These are phyloP conservation scores for Karalla daura DNA, from an alignment of 2,797 vertebrate species.

Conservation along the genomic window DNA sequence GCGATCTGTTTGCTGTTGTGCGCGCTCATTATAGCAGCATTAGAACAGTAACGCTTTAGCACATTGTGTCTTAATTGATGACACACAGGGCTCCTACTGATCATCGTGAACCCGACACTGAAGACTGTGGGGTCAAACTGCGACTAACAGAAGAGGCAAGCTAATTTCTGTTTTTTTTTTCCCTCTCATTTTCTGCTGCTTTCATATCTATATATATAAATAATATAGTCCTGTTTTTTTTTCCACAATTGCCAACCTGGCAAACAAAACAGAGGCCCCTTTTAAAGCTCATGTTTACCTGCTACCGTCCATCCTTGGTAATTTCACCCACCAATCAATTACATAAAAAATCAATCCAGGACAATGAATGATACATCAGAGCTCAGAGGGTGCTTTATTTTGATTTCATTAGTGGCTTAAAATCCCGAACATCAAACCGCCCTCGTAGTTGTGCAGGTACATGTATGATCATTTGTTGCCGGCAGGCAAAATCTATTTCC, in stretches of 20 bases:
- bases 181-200: slow-evolving; percentile 21
- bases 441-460: slow-evolving; percentile 4
- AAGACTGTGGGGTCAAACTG: slow-evolving; percentile 31
- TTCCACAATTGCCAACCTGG: slow-evolving; percentile 10
- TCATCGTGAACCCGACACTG: slow-evolving; percentile 14
- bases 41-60: slow-evolving; percentile 28
- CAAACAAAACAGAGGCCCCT: slow-evolving; percentile 26
- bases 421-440: slow-evolving; percentile 40
- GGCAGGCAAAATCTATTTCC: slow-evolving; percentile 45
- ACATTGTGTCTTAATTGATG: slow-evolving; percentile 49
- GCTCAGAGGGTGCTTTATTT: slow-evolving; percentile 37
- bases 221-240: too few species aligned
- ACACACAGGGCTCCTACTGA: slow-evolving; percentile 26
- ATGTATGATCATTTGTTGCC: slow-evolving; percentile 38
- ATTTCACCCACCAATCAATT: slow-evolving; percentile 50
- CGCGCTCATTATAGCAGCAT: slow-evolving; percentile 40
- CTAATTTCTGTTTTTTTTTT: slow-evolving; percentile 45
- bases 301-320: slow-evolving; percentile 13
- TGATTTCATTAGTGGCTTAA: slow-evolving; percentile 36
- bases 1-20: slow-evolving; percentile 21
- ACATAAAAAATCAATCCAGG: slow-evolving; percentile 50
- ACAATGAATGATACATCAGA: slow-evolving; percentile 35
- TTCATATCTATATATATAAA: too few species aligned
- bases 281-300: slow-evolving; percentile 21
- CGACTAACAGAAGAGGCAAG: slow-evolving; percentile 14